Percentiles rank a stretch among this genome's conserved stretches.
phyloP scores from a whole-genome alignment of 2,113 vertebrate genomes.

The Myotis brandtii region DNA sequence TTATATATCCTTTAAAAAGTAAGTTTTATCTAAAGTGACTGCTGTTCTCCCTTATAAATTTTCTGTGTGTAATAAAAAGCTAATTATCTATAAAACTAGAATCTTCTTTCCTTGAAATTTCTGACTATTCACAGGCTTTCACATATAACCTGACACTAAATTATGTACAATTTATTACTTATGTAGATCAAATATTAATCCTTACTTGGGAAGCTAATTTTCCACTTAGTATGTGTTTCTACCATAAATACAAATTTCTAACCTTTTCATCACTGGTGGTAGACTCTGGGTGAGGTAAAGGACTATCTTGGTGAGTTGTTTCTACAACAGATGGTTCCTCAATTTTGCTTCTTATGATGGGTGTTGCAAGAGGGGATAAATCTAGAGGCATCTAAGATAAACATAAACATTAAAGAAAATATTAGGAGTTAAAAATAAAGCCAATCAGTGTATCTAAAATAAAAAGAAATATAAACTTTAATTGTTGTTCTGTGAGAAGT shows the following conservation, averaged over 20 bases:
- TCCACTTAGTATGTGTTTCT: neutral
- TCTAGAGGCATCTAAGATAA: conserved; percentile 94
- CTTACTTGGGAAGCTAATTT: neutral
- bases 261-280: conserved; percentile 98
- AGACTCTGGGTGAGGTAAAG: conserved; percentile 98
- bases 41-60: neutral
- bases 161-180: neutral
- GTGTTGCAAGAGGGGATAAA: conserved; percentile 97
- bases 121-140: conserved; percentile 38
- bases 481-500: conserved; percentile 21
- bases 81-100: neutral
- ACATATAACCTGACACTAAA: neutral
- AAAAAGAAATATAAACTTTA: conserved; percentile 10
- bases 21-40: conserved; percentile 51
- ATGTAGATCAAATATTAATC: conserved; percentile 20
- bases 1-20: neutral
- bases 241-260: conserved; percentile 57
- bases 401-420: conserved; percentile 63
- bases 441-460: neutral
- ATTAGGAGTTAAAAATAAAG: conserved; percentile 27
- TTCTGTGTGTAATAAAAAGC: conserved; percentile 8
- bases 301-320: conserved; percentile 94
- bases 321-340: conserved; percentile 92
- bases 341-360: conserved; percentile 96
- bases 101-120: conserved; percentile 35